These are phyloP conservation scores for Perca flavescens DNA, from an alignment of 2,113 vertebrate genomes.

Conservation along the genomic window DNA sequence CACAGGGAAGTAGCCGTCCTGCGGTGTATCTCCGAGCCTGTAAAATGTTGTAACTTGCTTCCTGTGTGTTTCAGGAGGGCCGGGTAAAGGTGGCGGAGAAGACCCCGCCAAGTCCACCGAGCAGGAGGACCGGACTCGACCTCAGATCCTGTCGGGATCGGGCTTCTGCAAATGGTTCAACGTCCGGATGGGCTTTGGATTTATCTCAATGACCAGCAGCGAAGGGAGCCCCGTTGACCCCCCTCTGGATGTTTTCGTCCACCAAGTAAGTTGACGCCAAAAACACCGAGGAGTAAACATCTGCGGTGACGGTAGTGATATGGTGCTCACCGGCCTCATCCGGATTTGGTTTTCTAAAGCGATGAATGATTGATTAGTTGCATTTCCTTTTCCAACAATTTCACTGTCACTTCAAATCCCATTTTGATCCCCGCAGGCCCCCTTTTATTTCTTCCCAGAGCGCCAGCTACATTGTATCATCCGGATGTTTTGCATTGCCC, in stretches of 20 bases:
- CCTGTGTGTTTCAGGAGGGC: conserved; percentile 88
- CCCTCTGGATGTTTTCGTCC: conserved; percentile 98
- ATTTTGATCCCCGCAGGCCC: conserved; percentile 2
- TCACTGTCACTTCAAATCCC: conserved; percentile 7
- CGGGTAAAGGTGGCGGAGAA: conserved; percentile 93
- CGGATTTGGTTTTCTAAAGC: neutral
- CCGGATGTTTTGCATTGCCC: conserved; percentile 66
- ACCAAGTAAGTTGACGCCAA: conserved; percentile 93
- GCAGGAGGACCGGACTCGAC: conserved; percentile 89
- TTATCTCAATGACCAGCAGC: conserved; percentile 98
- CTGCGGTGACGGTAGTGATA: neutral
- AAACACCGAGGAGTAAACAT: neutral
- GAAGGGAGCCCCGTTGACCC: conserved; percentile 94
- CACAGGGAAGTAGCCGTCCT: neutral
- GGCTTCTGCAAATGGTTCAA: conserved; percentile 99
- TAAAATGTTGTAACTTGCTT: conserved; percentile 21
- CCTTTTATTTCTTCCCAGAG: conserved; percentile 16
- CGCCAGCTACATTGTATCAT: conserved; percentile 34
- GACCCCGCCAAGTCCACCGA: conserved; percentile 91
- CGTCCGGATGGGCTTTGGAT: conserved; percentile 99
- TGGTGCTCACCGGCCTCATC: neutral
- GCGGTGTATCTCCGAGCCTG: neutral
- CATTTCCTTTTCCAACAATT: neutral
- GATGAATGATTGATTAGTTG: conserved; percentile 16
- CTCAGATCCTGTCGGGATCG: conserved; percentile 91